Evolutionary conservation across 1,140 invertebrate genomes (phyloP).

Genomic region (Eupeodes corollae): DNA sequence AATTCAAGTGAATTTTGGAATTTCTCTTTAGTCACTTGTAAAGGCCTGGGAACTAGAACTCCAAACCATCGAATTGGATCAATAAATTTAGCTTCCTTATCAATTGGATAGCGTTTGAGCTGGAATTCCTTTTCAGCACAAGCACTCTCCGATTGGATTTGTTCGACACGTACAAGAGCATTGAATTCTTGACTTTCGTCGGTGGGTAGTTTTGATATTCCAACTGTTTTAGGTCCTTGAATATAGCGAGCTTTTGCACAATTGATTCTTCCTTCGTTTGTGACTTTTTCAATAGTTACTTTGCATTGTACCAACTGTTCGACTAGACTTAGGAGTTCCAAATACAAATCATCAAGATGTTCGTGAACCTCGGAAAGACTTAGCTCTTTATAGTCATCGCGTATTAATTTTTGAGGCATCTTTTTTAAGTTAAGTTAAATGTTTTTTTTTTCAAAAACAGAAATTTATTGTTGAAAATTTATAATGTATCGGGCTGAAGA

Average conservation of each 20-base stretch:
- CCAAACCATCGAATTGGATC: slow-evolving; percentile 57
- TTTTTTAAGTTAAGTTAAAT: too few relatives aligned
- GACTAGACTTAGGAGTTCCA: slow-evolving; percentile 3
- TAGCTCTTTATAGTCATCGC: too few relatives aligned
- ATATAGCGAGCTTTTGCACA: slow-evolving; percentile 6
- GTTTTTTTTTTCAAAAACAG: too few relatives aligned
- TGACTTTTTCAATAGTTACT: slow-evolving; percentile 5
- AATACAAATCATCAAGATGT: slow-evolving; percentile 2
- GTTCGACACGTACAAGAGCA: background rate
- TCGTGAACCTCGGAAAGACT: background rate
- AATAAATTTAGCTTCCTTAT: slow-evolving; percentile 1
- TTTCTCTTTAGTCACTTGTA: slow-evolving; percentile 44
- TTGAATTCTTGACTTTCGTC: slow-evolving; percentile 7
- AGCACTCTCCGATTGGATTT: background rate
- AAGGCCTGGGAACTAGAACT: slow-evolving; percentile 46
- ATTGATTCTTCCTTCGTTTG: slow-evolving; percentile 2
- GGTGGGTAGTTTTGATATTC: slow-evolving; percentile 4
- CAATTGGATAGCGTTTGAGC: background rate
- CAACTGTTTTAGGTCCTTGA: slow-evolving; percentile 4
- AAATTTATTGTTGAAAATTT: too few relatives aligned
- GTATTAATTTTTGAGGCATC: too few relatives aligned
- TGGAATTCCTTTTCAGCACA: background rate
- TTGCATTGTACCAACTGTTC: slow-evolving; percentile 4
- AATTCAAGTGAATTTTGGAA: slow-evolving; percentile 45
- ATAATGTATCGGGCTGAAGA: too few relatives aligned